Evolutionary conservation across 2,888 invertebrate genomes (phyloP).

Genomic region (Limnephilus lunatus): DNA sequence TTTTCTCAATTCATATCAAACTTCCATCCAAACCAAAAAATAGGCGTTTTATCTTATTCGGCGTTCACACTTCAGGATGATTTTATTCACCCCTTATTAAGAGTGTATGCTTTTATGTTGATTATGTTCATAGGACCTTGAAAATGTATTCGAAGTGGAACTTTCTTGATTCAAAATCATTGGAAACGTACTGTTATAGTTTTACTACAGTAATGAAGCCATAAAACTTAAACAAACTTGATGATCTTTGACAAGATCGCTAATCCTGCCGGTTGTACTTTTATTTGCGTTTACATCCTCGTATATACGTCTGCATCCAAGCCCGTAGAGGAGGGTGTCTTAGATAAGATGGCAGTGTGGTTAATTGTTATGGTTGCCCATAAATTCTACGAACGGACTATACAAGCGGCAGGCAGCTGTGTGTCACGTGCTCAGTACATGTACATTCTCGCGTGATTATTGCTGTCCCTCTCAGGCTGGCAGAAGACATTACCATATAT

Average conservation of each 20-base stretch:
- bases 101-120: background rate
- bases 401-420: too few relatives aligned
- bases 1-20: too few relatives aligned
- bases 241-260: background rate
- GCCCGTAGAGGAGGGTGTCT: background rate
- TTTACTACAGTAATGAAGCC: background rate
- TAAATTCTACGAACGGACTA: too few relatives aligned
- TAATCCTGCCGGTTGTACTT: background rate
- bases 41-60: too few relatives aligned
- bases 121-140: too few relatives aligned
- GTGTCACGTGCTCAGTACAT: too few relatives aligned
- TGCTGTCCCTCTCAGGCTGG: too few relatives aligned
- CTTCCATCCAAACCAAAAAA: background rate
- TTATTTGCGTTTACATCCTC: background rate
- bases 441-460: too few relatives aligned
- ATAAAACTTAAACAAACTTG: background rate
- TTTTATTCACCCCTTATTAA: background rate
- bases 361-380: too few relatives aligned
- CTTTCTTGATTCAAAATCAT: background rate
- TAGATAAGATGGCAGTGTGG: background rate
- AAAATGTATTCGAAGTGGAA: too few relatives aligned
- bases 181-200: background rate
- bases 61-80: too few relatives aligned
- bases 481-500: too few relatives aligned
- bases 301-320: background rate